A percentile compares a stretch with the other conserved stretches of the same genome.
phyloP scores from a whole-genome alignment of 1,140 invertebrate genomes.

The Ylistrum balloti region DNA sequence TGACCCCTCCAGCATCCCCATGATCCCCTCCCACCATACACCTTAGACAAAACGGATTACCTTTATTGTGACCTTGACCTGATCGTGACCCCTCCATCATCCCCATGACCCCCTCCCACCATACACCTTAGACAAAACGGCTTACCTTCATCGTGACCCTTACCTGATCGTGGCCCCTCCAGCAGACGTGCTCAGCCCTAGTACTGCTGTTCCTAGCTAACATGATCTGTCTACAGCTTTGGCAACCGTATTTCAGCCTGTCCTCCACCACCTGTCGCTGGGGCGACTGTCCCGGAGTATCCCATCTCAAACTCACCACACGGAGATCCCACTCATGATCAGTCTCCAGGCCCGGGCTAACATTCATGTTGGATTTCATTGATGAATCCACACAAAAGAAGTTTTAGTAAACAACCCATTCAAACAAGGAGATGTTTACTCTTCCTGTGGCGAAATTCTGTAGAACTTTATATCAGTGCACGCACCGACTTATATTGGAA shows the following conservation, averaged over 20 bases:
- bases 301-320: neutral
- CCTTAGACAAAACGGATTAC: too few relatives aligned
- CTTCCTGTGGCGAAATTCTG: neutral
- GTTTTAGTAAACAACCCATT: too few relatives aligned
- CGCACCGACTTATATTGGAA: neutral
- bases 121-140: too few relatives aligned
- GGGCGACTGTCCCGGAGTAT: neutral
- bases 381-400: neutral
- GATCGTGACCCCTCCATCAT: too few relatives aligned
- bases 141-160: too few relatives aligned
- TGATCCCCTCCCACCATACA: too few relatives aligned
- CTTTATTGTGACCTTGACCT: too few relatives aligned
- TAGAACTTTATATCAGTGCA: neutral
- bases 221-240: constrained; percentile 26
- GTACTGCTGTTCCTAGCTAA: neutral
- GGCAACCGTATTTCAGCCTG: neutral
- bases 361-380: neutral
- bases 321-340: neutral
- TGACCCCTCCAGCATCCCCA: too few relatives aligned
- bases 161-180: neutral
- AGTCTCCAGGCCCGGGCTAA: neutral
- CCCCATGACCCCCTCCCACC: too few relatives aligned
- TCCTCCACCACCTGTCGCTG: neutral
- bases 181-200: neutral
- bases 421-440: too few relatives aligned